Conservation (phyloP, 2,888 invertebrate genomes). For the Salpingus planirostris region DNA sequence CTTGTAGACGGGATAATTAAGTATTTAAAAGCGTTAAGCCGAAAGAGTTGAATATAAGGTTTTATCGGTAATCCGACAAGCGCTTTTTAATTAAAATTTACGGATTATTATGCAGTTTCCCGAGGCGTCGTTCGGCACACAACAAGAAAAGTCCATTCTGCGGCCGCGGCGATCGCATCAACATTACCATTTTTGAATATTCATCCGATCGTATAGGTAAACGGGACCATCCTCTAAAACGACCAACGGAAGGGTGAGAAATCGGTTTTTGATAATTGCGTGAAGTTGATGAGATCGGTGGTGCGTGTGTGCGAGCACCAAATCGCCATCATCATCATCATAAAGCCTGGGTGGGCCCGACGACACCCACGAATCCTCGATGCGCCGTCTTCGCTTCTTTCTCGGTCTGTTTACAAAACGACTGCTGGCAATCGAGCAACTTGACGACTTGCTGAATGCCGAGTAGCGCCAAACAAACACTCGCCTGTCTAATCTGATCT, state of each 20-base stretch:
- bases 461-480: slow-evolving; percentile 8
- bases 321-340: too few species aligned
- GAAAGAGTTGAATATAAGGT: too few species aligned
- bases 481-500: too few species aligned
- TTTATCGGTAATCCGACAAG: too few species aligned
- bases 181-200: slow-evolving; percentile 21
- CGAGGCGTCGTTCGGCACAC: slow-evolving; percentile 1
- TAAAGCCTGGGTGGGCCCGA: slow-evolving; percentile 11
- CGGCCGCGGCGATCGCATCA: slow-evolving; percentile 14
- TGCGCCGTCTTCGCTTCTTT: slow-evolving; percentile 8
- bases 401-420: slow-evolving; percentile 12
- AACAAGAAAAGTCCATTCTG: slow-evolving; percentile 11
- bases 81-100: slow-evolving; percentile 6
- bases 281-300: too few species aligned
- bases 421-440: slow-evolving; percentile 13
- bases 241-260: too few species aligned
- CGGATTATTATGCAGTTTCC: slow-evolving; percentile 2
- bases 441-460: slow-evolving; percentile 13
- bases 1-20: too few species aligned
- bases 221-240: slow-evolving; percentile 7
- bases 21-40: too few species aligned
- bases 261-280: too few species aligned
- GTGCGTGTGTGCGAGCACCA: too few species aligned
- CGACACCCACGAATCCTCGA: slow-evolving; percentile 8
- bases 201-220: slow-evolving; percentile 2